Evolutionary conservation across 2,797 vertebrate species (phyloP).

Genomic region (Tenualosa thibaudeaui): DNA sequence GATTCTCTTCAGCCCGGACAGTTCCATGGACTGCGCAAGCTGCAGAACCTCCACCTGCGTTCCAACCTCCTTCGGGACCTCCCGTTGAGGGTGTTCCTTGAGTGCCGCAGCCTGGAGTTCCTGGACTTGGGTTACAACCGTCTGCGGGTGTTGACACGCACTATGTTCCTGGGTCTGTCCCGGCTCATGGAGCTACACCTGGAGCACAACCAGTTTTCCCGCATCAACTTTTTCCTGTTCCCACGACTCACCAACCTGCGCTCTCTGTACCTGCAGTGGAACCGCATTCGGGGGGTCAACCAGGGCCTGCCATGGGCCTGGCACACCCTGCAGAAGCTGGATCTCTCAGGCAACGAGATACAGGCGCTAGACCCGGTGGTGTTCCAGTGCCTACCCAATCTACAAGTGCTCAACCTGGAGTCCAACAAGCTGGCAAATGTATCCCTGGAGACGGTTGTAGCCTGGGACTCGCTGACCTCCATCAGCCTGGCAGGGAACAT

Average conservation of each 20-base stretch:
- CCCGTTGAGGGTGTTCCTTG: conserved; percentile 92
- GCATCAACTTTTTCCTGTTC: conserved; percentile 98
- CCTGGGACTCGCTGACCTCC: conserved; percentile 94
- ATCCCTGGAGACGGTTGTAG: conserved; percentile 91
- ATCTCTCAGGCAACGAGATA: conserved; percentile 97
- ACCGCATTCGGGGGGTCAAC: conserved; percentile 92
- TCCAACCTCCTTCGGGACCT: conserved; percentile 93
- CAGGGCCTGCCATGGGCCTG: conserved; percentile 97
- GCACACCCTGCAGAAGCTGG: conserved; percentile 97
- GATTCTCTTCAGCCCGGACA: conserved; percentile 91
- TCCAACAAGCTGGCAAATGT: conserved; percentile 98
- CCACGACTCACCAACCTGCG: conserved; percentile 94
- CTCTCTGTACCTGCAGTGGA: conserved; percentile 96
- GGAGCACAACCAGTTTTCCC: conserved; percentile 98
- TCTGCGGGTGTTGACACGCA: conserved; percentile 91
- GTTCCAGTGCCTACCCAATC: conserved; percentile 95
- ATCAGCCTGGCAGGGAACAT: conserved; percentile 96
- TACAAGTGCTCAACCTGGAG: conserved; percentile 96
- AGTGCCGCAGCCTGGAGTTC: conserved; percentile 96
- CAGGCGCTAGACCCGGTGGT: conserved; percentile 87
- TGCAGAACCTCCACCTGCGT: conserved; percentile 92
- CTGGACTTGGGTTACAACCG: conserved; percentile 97
- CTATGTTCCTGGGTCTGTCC: conserved; percentile 91
- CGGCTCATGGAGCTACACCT: conserved; percentile 94
- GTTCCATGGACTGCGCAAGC: conserved; percentile 93